phyloP scores from a whole-genome alignment of 2,113 vertebrate species.

The Argyrosomus japonicus region DNA sequence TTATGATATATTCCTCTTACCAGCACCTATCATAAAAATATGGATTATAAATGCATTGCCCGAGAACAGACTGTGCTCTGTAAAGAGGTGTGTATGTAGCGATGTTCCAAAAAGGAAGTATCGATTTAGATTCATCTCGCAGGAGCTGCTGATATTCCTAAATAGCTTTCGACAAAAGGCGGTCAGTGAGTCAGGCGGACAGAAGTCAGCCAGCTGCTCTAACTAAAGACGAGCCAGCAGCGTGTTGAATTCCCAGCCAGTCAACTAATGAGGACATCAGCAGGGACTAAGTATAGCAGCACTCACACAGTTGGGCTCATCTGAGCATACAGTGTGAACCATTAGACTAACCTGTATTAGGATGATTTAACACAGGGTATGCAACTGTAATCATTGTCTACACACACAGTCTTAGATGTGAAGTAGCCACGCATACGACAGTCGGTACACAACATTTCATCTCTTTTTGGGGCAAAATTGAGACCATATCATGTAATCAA shows the following conservation, averaged over 20 bases:
- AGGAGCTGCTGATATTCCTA: no score
- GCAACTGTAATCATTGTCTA: background rate
- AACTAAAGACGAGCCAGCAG: slow-evolving; percentile 20
- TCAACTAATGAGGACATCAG: slow-evolving; percentile 35
- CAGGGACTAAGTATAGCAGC: slow-evolving; percentile 48
- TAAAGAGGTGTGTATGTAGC: background rate
- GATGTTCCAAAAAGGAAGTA: background rate
- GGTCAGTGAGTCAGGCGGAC: slow-evolving; percentile 37
- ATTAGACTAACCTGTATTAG: background rate
- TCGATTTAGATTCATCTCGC: background rate
- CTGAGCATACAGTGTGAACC: background rate
- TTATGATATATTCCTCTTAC: background rate
- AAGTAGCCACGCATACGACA: background rate
- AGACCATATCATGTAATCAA: background rate
- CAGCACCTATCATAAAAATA: slow-evolving; percentile 18
- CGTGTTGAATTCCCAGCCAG: slow-evolving; percentile 34
- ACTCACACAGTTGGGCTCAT: background rate
- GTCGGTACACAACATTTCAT: background rate
- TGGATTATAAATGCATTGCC: background rate
- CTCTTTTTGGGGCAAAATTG: background rate
- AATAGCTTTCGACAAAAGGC: background rate
- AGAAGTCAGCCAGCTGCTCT: slow-evolving; percentile 8
- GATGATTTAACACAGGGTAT: background rate
- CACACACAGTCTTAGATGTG: background rate
- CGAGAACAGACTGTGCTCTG: background rate